Conservation (phyloP, 2,113 vertebrate genomes). For the Gallinago paraguaiae region DNA sequence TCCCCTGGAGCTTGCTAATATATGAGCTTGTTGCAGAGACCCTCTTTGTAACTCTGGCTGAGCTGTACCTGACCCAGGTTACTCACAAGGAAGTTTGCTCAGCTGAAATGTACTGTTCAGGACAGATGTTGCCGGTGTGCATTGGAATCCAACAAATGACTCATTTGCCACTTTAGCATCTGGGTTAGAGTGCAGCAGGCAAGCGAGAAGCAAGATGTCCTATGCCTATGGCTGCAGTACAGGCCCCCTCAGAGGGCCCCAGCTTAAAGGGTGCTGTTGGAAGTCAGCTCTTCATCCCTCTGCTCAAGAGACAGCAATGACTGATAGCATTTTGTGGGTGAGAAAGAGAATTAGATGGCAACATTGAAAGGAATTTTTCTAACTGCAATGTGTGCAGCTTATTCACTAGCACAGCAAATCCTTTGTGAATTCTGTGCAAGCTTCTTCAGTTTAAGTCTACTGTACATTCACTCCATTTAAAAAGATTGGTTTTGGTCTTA, state of each 20-base stretch:
- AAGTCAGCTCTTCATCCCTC: neutral
- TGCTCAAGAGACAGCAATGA: neutral
- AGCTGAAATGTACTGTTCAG: neutral
- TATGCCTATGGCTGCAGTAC: neutral
- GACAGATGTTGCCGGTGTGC: neutral
- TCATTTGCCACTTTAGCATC: neutral
- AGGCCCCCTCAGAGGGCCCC: neutral
- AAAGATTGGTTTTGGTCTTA: slow-evolving; percentile 70
- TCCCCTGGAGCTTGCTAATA: no score
- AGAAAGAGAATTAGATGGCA: neutral
- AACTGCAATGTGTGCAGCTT: neutral
- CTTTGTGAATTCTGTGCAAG: slow-evolving; percentile 57
- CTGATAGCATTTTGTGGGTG: neutral
- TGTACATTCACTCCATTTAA: slow-evolving; percentile 70
- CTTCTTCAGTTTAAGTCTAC: slow-evolving; percentile 65
- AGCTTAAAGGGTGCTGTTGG: neutral
- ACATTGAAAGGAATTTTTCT: neutral
- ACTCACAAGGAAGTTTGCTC: neutral
- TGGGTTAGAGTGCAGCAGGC: neutral
- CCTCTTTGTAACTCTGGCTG: neutral
- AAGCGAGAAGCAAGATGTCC: neutral
- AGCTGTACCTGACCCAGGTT: neutral
- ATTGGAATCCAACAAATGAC: neutral
- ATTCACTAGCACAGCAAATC: slow-evolving; percentile 30
- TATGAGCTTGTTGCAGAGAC: neutral